Base-by-base conservation (phyloP, 2,113 vertebrate genomes). In the Onychorhynchus coronatus region DNA sequence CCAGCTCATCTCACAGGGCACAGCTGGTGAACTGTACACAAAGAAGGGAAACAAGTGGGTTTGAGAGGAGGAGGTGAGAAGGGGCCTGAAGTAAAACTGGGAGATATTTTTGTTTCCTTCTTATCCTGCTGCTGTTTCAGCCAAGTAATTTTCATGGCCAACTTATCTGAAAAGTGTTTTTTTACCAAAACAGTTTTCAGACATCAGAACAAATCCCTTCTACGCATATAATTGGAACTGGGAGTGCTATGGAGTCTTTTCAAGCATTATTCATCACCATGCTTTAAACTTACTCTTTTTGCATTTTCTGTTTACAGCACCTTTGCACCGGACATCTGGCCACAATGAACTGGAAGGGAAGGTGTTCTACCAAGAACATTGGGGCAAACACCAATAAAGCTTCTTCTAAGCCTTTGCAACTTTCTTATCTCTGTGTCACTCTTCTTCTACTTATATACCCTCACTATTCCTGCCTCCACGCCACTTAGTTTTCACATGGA, bases 11-110 rank as follows among this genome's bases (percentile, higher is more conserved):
- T 50, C 4, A 0, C 79, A 78, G 91, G 83, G 70, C 95, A 39
- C 92, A 90, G 92, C 94, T 97, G 94, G 80, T 44, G 59, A 84
- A 77, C 89, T 78, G 94, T 83, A 88, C 88, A 91, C 78, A 74
- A 86, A 90, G 65, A 71, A 71, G 79, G 35, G 79, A 80, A 67
- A 56, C 30, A 50, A 92, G 52, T 12, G 3, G 12, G 77, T 62
- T 42, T 8, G 10, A 35, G 31, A 12, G 35, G 77, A 81, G 82
- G 67, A 94, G 55, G 41, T 65, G 85, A 87, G 52, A 93, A 71
- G 41, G 25, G 52, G 42, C 25, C 58, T 33, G 10, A 61, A 63
- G 25, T 15, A 80, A 91, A 93, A 92, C 46, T 8, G 17, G 30
- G 70, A 93, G 66, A 65, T 88, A 42, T 79, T 88, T 89, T 75